Conservation (phyloP, 2,888 invertebrate species). For the Parnassius orleans region DNA sequence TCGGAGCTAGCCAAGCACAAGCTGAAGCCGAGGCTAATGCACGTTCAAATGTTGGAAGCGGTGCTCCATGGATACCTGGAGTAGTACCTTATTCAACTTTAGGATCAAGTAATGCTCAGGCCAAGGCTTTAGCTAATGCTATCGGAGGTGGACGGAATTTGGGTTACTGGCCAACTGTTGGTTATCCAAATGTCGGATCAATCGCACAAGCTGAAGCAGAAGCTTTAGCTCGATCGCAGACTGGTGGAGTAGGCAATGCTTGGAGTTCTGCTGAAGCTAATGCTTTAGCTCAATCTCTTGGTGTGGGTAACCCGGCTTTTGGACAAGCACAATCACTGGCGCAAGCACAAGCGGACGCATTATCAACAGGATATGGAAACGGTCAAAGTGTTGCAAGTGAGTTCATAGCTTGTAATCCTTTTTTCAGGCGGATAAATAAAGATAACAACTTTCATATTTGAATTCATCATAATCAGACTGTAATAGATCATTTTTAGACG, state of each 20-base stretch:
- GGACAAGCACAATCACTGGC: slow-evolving; percentile 13
- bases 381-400: slow-evolving; percentile 2
- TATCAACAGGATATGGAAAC: slow-evolving; percentile 1
- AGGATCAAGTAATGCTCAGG: slow-evolving; percentile 23
- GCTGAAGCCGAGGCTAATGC: slow-evolving; percentile 9
- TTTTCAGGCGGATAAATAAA: no score
- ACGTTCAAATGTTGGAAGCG: slow-evolving; percentile 12
- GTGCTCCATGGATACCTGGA: not conserved
- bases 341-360: slow-evolving; percentile 5
- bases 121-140: slow-evolving; percentile 28
- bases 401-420: not conserved
- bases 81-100: not conserved
- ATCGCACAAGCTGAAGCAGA: slow-evolving; percentile 1
- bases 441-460: no score
- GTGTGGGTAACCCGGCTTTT: not conserved
- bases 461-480: no score
- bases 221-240: slow-evolving; percentile 17
- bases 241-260: not conserved
- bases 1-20: not conserved
- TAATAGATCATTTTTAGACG: no score
- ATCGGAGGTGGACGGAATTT: slow-evolving; percentile 1
- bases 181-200: not conserved
- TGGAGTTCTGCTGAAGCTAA: slow-evolving; percentile 11
- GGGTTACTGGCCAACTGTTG: not conserved
- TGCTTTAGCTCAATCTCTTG: slow-evolving; percentile 8